Percentiles rank a stretch among this genome's conserved stretches.
Evolutionary conservation across 2,888 invertebrate species (phyloP).

Genomic region (Rhorus exstirpatorius): DNA sequence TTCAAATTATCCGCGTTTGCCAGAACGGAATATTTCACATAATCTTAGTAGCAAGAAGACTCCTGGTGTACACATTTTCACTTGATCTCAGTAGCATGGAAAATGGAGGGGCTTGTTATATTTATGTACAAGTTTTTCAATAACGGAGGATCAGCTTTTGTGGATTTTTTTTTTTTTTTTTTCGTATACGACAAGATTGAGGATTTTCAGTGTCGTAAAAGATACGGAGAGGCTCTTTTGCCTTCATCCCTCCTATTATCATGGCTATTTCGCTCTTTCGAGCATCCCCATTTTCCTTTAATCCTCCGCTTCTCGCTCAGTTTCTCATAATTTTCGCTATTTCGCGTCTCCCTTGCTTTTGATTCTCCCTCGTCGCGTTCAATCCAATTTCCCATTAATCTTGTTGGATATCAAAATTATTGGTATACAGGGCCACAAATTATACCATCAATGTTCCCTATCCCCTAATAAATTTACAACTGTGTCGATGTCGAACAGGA

Average conservation of each 20-base stretch:
- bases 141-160: conserved; percentile 17
- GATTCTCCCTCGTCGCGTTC: conserved; percentile 43
- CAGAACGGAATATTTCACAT: no score
- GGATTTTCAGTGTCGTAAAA: conserved; percentile 4
- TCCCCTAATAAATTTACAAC: conserved; percentile 21
- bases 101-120: neutral
- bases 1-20: no score
- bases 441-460: conserved; percentile 28
- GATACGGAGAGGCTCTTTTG: conserved; percentile 31
- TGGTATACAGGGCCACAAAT: conserved; percentile 34
- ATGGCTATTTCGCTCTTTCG: conserved; percentile 34
- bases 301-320: neutral
- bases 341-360: conserved; percentile 18
- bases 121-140: conserved; percentile 28
- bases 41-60: no score
- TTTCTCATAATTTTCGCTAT: conserved; percentile 50
- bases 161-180: conserved; percentile 11
- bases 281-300: conserved; percentile 24
- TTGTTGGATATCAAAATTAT: conserved; percentile 33
- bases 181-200: conserved; percentile 11
- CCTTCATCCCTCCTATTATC: conserved; percentile 46
- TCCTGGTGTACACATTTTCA: no score
- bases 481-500: conserved; percentile 20
- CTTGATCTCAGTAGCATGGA: neutral
- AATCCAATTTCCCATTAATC: conserved; percentile 55